Base-by-base conservation (phyloP, 2,888 invertebrate genomes). In the Eupithecia tripunctaria region DNA sequence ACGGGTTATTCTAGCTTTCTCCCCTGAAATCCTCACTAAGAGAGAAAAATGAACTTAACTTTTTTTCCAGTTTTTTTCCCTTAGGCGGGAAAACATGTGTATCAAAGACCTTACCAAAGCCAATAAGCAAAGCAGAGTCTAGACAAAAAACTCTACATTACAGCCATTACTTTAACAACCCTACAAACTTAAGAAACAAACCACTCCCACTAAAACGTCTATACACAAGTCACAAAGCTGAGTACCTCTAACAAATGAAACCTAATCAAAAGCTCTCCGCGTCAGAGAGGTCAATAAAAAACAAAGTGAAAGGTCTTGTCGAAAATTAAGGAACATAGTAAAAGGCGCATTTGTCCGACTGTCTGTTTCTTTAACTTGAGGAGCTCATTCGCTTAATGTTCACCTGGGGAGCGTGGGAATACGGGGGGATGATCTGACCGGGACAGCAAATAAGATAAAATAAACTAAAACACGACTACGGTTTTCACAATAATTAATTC, bases 331-430 rank as follows among this genome's bases (percentile, higher is more conserved):
- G 79, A 76, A 74, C 76, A 77, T 74, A 75, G 75, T 66, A 72
- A 72, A 84, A 83, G 82, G 75, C 76, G 82, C 82, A 83, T 87
- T 85, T 85, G 85, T 87, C 82, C 82, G 83, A 85, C 86, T 84
- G 87, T 86, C 86, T 82, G 85, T 82, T 86, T 85, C 82, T 84
- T 85, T 85, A 84, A 84, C 81, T 83, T 75, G 80, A 81, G 79
- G 81, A 85, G 82, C 87, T 88, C 87, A 88, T 88, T 87, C 87
- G 82, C 79, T 84, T 87, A 85, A 88, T 84, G 85, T 86, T 85
- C 88, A 88, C 88, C 88, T 88, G 88, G 88, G 88, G 87, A 88
- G 59, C 66, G 0, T 71, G 29, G 67, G 75, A 14, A 77, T 51
- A 86, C 75, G 82, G 78, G 32, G 12, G 0, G 0, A 29, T 70